Base-by-base conservation (phyloP, 2,113 vertebrate species). In the Dascyllus trimaculatus region DNA sequence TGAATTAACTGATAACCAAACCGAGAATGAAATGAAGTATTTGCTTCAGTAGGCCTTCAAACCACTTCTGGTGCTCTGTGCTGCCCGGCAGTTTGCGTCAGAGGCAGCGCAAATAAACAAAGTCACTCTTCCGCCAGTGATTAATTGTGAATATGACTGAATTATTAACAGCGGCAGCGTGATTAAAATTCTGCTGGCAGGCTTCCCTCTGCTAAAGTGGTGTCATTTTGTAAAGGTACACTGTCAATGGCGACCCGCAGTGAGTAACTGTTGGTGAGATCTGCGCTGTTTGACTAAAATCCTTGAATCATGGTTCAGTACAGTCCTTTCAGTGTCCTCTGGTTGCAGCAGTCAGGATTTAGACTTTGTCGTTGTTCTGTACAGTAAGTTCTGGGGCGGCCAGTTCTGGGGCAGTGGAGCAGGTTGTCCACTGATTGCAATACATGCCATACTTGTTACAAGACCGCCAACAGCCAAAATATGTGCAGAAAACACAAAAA, bases 1-100 rank as follows among this genome's bases (percentile, higher is more conserved):
- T 57, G 18, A 75, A 72, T 82, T 51, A 32, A 85, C 35, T 51
- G 60, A 75, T 38, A n/a, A 38, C 32, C 40, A 58, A 62, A 61
- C 21, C 53, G 8, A 24, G 54, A 51, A 17, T 35, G 38, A 65
- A 51, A 32, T 51, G 52, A 76, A 43, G 26, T 62, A 3, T 57
- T 11, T 6, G 15, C 60, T 51, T 52, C 25, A 46, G 29, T 5
- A 32, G 15, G 58, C 32, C n/a, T 35, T 51, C 32, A 63, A 57
- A 62, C 4, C 40, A n/a, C 35, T 24, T 59, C 11, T 32, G 7
- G 8, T 65, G 58, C n/a, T 70, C 46, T 5, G 22, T 63, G 43
- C 1, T 11, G 1, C 6, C 25, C 24, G n/a, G 25, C 15, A 35
- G 35, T 62, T 46, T 62, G n/a, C 32, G 24, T 15, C 48, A 54